A percentile compares a stretch with the other conserved stretches of the same genome.
Evolutionary conservation across 2,113 vertebrate species (phyloP).

Genomic region (Poicephalus meyeri): DNA sequence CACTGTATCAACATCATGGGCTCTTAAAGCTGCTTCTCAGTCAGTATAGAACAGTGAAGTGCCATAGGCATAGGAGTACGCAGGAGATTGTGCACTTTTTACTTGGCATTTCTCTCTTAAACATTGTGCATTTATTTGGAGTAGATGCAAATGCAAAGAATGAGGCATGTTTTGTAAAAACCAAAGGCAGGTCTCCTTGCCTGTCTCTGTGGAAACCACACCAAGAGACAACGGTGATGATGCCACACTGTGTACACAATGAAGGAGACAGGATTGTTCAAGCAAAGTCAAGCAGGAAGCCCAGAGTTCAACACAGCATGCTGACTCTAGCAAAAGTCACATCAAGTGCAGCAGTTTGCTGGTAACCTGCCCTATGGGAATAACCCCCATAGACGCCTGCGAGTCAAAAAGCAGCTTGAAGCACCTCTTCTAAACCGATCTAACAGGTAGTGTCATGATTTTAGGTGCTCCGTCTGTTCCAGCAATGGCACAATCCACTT

Average conservation of each 20-base stretch:
- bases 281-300: background rate
- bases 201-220: background rate
- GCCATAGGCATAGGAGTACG: background rate
- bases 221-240: background rate
- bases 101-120: background rate
- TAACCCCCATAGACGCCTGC: background rate
- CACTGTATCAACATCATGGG: background rate
- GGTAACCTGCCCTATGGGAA: background rate
- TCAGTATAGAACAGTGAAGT: background rate
- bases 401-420: background rate
- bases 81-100: background rate
- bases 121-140: background rate
- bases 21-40: background rate
- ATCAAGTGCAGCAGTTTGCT: background rate
- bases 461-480: background rate
- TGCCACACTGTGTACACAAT: background rate
- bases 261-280: background rate
- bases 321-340: background rate
- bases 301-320: background rate
- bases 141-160: background rate
- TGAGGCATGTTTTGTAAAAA: background rate
- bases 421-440: background rate
- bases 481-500: background rate
- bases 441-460: background rate
- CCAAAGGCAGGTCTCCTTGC: background rate